Base-by-base conservation (phyloP, 2,888 invertebrate genomes). In the Sinelater perroti region DNA sequence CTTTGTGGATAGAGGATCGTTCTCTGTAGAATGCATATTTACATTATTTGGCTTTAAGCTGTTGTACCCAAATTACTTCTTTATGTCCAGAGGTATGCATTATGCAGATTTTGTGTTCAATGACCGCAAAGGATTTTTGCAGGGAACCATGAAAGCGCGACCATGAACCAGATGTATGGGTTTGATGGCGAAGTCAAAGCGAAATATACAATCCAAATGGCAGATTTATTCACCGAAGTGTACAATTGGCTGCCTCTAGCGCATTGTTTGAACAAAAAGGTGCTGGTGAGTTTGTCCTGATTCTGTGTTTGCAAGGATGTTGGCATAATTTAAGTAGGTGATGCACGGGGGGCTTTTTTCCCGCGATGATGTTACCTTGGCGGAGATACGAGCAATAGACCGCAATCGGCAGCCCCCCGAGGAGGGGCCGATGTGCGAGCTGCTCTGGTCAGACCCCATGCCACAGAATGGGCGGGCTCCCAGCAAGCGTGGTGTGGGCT, bases 111-210 rank as follows among this genome's bases (percentile, higher is more conserved):
- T n/a, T 5, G 8, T 30, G 8, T 11, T 30, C 8, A 28, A 17
- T 11, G 11, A 26, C 53, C 30, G 16, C 3, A 2, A 35, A 13
- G 5, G 11, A 40, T 49, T 35, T 40, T 72, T 73, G 1, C 76
- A 95, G 95, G 97, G n/a, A 99, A 99, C 80, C 98, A 99, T 76
- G 98, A 99, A 77, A 96, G 96, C 68, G 86, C 90, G 36, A 95
- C 93, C 59, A 99, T 99, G 98, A 99, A 99, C 80, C 93, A 96
- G 79, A 97, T 99, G 93, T 99, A 99, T 78, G 99, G 99, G 1
- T 99, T 99, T 82, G 93, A 96, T 63, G 99, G 98, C 1, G 99
- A 99, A 81, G 98, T 99, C 0, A 93, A 94, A 70, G 88, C 93
- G 3, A 99, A 99, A 80, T 99, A 97, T 79, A 90, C 92, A 1